Evolutionary conservation across 2,113 vertebrate species (phyloP).

Genomic region (Redunca redunca): DNA sequence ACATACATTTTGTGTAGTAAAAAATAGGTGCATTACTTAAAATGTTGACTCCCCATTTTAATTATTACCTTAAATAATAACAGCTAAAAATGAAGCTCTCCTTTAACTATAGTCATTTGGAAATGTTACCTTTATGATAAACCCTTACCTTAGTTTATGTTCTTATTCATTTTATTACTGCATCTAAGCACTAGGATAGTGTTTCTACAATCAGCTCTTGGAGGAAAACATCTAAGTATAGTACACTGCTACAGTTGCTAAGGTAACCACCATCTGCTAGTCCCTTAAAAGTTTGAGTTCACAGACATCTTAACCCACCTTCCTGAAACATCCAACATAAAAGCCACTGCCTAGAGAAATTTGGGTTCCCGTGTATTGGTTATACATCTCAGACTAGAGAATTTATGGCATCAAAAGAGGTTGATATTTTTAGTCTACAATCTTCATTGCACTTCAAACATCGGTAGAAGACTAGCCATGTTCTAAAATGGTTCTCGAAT

Average conservation of each 20-base stretch:
- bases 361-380: neutral
- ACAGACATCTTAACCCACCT: slow-evolving; percentile 35
- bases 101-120: neutral
- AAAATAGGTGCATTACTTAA: neutral
- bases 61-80: neutral
- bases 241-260: neutral
- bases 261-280: slow-evolving; percentile 51
- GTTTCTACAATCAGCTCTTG: slow-evolving; percentile 15
- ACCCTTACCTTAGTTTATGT: slow-evolving; percentile 14
- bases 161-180: slow-evolving; percentile 7
- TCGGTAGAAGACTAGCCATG: neutral
- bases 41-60: neutral
- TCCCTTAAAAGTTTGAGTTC: slow-evolving; percentile 48
- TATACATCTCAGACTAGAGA: neutral
- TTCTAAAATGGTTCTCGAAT: slow-evolving; percentile 12
- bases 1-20: neutral
- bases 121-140: neutral
- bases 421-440: neutral
- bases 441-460: neutral
- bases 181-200: slow-evolving; percentile 26
- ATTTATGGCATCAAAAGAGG: neutral
- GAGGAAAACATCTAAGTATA: slow-evolving; percentile 39
- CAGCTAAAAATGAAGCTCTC: slow-evolving; percentile 36
- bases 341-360: neutral
- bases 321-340: neutral